Evolutionary conservation across 2,113 vertebrate genomes (phyloP).

Genomic region (Triplophysa tibetana): DNA sequence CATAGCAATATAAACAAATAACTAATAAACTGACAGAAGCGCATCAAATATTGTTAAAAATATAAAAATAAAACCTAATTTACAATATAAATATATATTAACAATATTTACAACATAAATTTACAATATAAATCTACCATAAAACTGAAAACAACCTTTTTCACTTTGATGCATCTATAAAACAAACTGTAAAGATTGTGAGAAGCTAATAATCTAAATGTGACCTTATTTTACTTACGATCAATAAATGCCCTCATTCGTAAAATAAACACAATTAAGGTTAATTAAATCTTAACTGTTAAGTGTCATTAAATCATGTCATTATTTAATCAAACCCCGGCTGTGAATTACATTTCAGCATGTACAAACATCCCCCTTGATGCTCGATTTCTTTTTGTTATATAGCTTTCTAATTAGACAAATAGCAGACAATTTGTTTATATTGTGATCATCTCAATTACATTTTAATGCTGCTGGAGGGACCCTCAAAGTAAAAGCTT

Average conservation of each 20-base stretch:
- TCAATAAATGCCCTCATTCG: not conserved
- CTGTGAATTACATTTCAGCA: conserved; percentile 12
- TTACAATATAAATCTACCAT: no score
- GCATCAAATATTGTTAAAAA: no score
- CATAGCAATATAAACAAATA: no score
- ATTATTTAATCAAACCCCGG: conserved; percentile 1
- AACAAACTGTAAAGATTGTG: not conserved
- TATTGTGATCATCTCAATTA: conserved; percentile 29
- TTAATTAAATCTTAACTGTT: not conserved
- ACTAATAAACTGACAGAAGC: no score
- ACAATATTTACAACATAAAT: no score
- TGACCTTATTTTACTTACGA: not conserved
- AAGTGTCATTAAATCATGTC: not conserved
- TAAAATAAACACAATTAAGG: not conserved
- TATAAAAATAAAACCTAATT: no score
- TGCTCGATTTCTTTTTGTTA: conserved; percentile 4
- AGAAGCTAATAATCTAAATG: not conserved
- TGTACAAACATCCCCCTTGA: not conserved
- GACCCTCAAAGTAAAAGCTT: not conserved
- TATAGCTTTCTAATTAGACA: conserved; percentile 22
- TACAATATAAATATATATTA: no score
- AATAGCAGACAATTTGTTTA: conserved; percentile 26
- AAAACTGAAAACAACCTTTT: no score
- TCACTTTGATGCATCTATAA: no score
- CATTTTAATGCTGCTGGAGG: conserved; percentile 25